Conservation (phyloP, 2,797 vertebrate species). For the Diplodus sargus region DNA sequence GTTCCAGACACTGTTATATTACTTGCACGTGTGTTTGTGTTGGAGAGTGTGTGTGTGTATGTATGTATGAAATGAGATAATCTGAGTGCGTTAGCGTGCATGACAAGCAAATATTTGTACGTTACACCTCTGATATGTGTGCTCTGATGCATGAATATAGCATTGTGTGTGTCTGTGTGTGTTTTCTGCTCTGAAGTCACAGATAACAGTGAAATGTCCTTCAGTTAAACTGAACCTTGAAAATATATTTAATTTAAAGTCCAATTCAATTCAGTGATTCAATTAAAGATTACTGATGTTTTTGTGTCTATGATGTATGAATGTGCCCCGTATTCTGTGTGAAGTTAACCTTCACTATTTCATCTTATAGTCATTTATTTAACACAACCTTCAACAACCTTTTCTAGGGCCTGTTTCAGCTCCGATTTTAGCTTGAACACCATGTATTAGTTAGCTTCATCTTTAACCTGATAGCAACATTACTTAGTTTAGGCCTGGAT, state of each 20-base stretch:
- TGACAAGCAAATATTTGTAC: constrained; percentile 1
- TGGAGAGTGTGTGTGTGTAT: background rate
- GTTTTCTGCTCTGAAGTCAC: background rate
- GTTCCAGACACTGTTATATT: background rate
- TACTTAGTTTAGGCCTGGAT: too few relatives aligned
- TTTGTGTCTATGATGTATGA: background rate
- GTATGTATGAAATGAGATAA: background rate
- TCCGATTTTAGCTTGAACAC: too few relatives aligned
- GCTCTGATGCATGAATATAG: background rate
- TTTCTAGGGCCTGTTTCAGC: background rate
- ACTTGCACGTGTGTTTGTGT: background rate
- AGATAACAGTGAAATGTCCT: constrained; percentile 14
- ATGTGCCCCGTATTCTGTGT: background rate
- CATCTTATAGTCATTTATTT: background rate
- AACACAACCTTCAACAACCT: constrained; percentile 3
- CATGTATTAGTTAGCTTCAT: too few relatives aligned
- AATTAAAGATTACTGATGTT: constrained; percentile 5
- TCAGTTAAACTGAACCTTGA: background rate
- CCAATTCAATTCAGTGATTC: constrained; percentile 17
- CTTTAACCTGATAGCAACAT: too few relatives aligned
- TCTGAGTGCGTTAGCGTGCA: background rate
- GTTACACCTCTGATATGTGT: background rate
- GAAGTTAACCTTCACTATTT: background rate
- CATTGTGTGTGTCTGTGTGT: background rate
- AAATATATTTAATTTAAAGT: constrained; percentile 6